These are phyloP conservation scores for Gnathonemus echidnorhynchus DNA, from an alignment of 2,113 vertebrate species.

Conservation along the genomic window DNA sequence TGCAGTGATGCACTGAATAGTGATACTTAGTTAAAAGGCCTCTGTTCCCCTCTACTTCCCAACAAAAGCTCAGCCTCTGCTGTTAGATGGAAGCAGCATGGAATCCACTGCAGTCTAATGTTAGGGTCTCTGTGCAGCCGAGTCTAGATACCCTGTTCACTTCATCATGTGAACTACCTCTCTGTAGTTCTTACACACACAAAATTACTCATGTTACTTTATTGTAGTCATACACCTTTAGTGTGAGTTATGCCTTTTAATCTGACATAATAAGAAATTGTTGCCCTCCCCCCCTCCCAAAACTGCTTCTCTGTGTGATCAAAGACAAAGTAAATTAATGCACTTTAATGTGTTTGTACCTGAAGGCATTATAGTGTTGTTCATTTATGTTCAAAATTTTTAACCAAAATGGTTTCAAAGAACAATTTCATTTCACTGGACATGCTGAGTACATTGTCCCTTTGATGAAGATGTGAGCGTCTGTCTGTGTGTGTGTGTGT, in stretches of 20 bases:
- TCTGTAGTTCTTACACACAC: background rate
- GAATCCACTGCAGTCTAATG: background rate
- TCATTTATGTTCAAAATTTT: conserved; percentile 37
- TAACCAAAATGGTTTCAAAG: conserved; percentile 21
- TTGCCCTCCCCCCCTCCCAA: background rate
- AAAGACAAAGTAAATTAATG: conserved; percentile 27
- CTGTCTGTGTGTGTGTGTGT: background rate
- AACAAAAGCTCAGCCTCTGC: background rate
- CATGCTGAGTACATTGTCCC: background rate
- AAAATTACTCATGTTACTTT: background rate
- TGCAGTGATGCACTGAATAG: background rate
- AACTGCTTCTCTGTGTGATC: background rate
- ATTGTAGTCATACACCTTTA: background rate
- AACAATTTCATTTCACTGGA: background rate
- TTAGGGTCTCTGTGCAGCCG: background rate
- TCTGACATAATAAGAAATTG: background rate
- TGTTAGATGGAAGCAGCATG: background rate
- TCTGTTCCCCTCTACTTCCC: background rate
- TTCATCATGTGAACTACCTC: background rate
- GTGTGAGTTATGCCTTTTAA: background rate
- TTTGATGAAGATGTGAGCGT: background rate
- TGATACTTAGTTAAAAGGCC: conserved; percentile 6
- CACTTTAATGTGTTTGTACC: conserved; percentile 23
- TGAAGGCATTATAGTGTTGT: conserved; percentile 38
- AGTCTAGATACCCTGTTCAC: background rate